Evolutionary conservation across 2,797 vertebrate genomes (phyloP), one percentile per base, ranked within the genome.

Genomic region (Molossus alvarezi): DNA sequence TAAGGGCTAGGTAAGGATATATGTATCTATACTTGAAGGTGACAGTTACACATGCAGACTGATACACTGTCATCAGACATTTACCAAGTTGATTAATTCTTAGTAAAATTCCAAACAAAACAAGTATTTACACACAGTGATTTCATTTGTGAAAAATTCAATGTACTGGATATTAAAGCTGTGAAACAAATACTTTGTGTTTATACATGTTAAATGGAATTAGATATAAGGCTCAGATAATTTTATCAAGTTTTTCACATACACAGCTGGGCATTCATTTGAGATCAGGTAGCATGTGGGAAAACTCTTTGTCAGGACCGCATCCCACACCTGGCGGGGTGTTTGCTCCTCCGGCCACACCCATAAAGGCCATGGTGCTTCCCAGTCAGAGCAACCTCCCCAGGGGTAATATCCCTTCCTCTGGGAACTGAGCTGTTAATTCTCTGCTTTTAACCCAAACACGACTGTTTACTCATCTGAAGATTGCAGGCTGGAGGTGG

Each of bases 121-220:
- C 27, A 21, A 48, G 88, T 88, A 53, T 83, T 48, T 55, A 73
- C 25, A 55, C 12, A 75, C 33, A 20, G 13, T 21, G 5, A 23
- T 84, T 79, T 48, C 48, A 73, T 51, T 94, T 57, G 73, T 73
- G 23, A 80, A 82, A 72, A 88, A 25, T n/a, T 73, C 58, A 62
- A 27, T 62, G 25, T 62, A 45, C 41, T 33, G 33, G 33, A 9
- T 53, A 71, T n/a, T 65, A 41, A 87, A 64, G 20, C 57, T 57
- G 60, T 33, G 82, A 89, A 88, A 73, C 8, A 69, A 51, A 69
- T 72, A 27, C 17, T 86, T 94, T 79, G 55, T n/a, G 9, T 62
- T 33, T 75, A 29, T 53, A n/a, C 7, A n/a, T 9, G 79, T 45
- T 72, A 83, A 72, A 27, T 48, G 55, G 11, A 58, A 20, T 88